phyloP scores from a whole-genome alignment of 2,797 vertebrate genomes.

The Salmo trutta region DNA sequence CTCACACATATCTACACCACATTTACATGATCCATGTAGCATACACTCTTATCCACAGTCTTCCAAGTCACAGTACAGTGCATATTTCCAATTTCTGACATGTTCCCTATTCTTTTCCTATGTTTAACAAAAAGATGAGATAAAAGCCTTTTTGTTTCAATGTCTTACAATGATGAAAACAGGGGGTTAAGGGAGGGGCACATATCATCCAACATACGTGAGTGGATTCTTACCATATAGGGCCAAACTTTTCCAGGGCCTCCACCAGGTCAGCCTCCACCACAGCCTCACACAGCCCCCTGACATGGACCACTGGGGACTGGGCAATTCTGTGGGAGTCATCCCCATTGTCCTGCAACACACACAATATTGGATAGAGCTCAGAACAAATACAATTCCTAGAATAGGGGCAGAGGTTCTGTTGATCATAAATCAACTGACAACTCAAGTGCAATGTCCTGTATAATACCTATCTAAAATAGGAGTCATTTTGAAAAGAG shows the following conservation, averaged over 20 bases:
- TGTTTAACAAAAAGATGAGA: no score
- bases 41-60: not conserved
- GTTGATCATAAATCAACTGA: no score
- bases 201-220: not conserved
- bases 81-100: not conserved
- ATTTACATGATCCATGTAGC: not conserved
- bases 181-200: not conserved
- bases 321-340: constrained; percentile 88
- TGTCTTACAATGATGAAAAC: not conserved
- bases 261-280: constrained; percentile 97
- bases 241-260: constrained; percentile 92
- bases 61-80: not conserved
- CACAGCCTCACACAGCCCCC: constrained; percentile 92
- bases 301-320: constrained; percentile 93
- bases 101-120: not conserved
- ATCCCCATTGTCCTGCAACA: constrained; percentile 70
- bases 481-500: not conserved
- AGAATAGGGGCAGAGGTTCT: no score
- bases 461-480: not conserved
- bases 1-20: not conserved
- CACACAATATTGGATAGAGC: constrained; percentile 5
- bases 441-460: no score
- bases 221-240: constrained; percentile 87
- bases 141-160: not conserved
- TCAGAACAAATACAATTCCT: no score